Base-by-base conservation (phyloP, 2,888 invertebrate genomes). In the Melanargia galathea region DNA sequence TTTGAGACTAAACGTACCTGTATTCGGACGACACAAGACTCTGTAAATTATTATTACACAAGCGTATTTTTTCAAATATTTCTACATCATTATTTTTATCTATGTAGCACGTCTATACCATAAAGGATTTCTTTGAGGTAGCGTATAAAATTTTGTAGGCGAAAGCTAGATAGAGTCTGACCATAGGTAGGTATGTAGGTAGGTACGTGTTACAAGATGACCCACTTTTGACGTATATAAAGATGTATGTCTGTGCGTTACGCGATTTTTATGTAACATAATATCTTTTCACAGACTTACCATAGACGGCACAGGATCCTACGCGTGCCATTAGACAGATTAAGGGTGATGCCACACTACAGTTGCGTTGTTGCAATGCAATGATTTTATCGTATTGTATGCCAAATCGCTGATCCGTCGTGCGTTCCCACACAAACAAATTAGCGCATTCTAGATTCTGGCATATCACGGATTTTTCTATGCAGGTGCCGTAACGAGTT, bases 91-190 rank as follows among this genome's bases (percentile, higher is more conserved):
- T 54, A n/a, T 24, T 30, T 38, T 10, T 62, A 40, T 52, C 22
- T 59, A 45, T 20, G 33, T 52, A 11, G 33, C 43, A 58, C 40
- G 54, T 58, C 8, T 45, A 38, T 54, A 26, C 35, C 46, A 54
- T 45, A 58, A 55, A 26, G 2, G 16, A 2, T 64, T 40, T 56
- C 54, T 51, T 18, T 10, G 46, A 18, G 16, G 18, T 59, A 52
- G 20, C 18, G 55, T 22, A 35, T 16, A 22, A 22, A 46, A 20
- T 57, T 46, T 60, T 22, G 30, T 57, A 13, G 66, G 63, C 52
- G 67, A 70, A 67, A 69, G 65, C 67, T 63, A 66, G 64, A 57
- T 63, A 66, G 64, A 57, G 56, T 63, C 62, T 65, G 63, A 35
- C 54, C 63, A 63, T 65, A 46, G 20, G 22, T 38, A 30, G 5